These are phyloP conservation scores for Hyperoplus lanceolatus DNA, from an alignment of 2,797 vertebrate species.

Conservation along the genomic window DNA sequence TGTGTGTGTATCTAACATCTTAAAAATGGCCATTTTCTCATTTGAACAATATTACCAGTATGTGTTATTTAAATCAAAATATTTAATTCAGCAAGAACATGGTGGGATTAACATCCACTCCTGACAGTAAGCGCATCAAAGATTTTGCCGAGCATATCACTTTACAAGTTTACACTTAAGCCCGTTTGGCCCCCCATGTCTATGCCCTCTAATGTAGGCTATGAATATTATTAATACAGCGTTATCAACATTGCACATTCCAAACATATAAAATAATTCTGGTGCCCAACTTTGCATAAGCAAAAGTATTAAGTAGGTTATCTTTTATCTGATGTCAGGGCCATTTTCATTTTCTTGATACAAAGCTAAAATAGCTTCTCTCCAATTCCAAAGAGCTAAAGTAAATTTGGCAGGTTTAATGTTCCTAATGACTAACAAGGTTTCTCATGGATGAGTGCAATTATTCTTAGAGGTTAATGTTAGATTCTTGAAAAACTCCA, in stretches of 20 bases:
- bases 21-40: neutral
- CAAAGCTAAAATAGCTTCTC: conserved; percentile 41
- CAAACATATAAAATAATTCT: conserved; percentile 34
- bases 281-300: conserved; percentile 28
- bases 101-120: conserved; percentile 66
- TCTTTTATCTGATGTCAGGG: conserved; percentile 33
- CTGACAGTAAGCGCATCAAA: conserved; percentile 75
- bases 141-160: conserved; percentile 64
- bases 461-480: conserved; percentile 81
- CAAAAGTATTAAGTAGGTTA: conserved; percentile 10
- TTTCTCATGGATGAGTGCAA: conserved; percentile 72
- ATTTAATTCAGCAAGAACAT: conserved; percentile 59
- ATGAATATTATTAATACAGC: conserved; percentile 39
- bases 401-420: conserved; percentile 55
- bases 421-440: conserved; percentile 61
- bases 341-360: conserved; percentile 42
- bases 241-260: conserved; percentile 38
- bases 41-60: conserved; percentile 41
- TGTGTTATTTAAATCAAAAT: conserved; percentile 67
- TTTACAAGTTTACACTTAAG: conserved; percentile 64
- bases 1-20: conserved; percentile 1
- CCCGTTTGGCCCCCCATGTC: conserved; percentile 41
- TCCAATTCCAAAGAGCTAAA: conserved; percentile 40
- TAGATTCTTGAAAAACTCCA: conserved; percentile 67
- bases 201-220: conserved; percentile 33